phyloP scores from a whole-genome alignment of 2,113 vertebrate species.

The Alethe diademata region DNA sequence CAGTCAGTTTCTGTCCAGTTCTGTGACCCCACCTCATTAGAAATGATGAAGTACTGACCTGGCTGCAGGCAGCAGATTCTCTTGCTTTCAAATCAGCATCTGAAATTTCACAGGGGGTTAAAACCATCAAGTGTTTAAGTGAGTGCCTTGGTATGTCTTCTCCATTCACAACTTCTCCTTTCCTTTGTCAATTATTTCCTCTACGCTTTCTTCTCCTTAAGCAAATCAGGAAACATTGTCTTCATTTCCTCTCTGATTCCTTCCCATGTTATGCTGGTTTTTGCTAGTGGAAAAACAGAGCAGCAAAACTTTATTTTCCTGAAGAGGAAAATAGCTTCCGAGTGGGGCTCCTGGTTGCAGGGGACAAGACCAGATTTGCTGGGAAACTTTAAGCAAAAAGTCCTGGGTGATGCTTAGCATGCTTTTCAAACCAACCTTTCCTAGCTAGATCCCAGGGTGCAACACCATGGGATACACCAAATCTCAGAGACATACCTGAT shows the following conservation, averaged over 20 bases:
- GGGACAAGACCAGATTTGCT: background rate
- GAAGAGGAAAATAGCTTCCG: background rate
- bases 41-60: background rate
- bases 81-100: background rate
- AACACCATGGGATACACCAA: background rate
- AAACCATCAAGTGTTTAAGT: background rate
- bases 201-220: background rate
- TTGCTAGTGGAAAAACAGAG: background rate
- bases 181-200: background rate
- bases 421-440: background rate
- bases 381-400: background rate
- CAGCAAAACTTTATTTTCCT: background rate
- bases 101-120: constrained; percentile 6
- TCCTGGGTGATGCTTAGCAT: background rate
- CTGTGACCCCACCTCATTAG: background rate
- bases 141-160: background rate
- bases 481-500: background rate
- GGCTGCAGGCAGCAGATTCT: background rate
- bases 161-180: background rate
- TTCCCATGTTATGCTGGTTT: background rate
- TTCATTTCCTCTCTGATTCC: background rate
- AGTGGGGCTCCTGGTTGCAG: rapidly evolving
- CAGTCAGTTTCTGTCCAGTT: background rate
- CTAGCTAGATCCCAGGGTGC: background rate
- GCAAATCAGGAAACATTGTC: background rate